phyloP scores from a whole-genome alignment of 2,888 invertebrate genomes.

The Marronus borbonicus region DNA sequence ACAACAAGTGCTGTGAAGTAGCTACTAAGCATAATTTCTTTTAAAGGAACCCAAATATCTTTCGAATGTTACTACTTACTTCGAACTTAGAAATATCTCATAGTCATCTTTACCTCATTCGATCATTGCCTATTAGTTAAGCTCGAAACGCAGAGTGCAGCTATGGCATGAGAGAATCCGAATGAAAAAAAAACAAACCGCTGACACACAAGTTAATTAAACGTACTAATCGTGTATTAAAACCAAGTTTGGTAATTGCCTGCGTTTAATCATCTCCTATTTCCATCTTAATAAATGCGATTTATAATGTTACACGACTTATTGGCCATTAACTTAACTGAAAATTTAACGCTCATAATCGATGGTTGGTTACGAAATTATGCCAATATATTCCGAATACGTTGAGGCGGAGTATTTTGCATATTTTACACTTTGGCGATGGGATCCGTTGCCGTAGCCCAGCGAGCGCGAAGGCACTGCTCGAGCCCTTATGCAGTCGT shows the following conservation, averaged over 20 bases:
- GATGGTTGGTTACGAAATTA: slow-evolving; percentile 14
- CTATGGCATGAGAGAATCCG: too few relatives aligned
- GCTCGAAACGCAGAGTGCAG: too few relatives aligned
- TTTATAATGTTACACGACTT: slow-evolving; percentile 9
- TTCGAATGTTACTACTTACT: too few relatives aligned
- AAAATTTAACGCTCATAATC: slow-evolving; percentile 17
- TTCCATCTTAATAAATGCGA: slow-evolving; percentile 12
- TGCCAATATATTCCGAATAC: slow-evolving; percentile 14
- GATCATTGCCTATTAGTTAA: too few relatives aligned
- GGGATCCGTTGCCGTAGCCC: background rate
- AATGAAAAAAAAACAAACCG: background rate
- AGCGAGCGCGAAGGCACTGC: too few relatives aligned
- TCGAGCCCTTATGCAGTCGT: too few relatives aligned
- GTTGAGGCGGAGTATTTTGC: background rate
- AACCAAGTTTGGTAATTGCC: slow-evolving; percentile 7
- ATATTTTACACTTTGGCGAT: slow-evolving; percentile 6
- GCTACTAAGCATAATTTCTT: too few relatives aligned
- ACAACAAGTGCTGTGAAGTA: too few relatives aligned
- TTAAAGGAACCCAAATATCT: too few relatives aligned
- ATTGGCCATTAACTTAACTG: slow-evolving; percentile 17
- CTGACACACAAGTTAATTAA: background rate
- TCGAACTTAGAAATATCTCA: too few relatives aligned
- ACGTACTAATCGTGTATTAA: background rate
- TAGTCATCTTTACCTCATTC: too few relatives aligned
- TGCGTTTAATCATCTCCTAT: background rate